Conservation (phyloP, 2,797 vertebrate species). For the Falco concolor region DNA sequence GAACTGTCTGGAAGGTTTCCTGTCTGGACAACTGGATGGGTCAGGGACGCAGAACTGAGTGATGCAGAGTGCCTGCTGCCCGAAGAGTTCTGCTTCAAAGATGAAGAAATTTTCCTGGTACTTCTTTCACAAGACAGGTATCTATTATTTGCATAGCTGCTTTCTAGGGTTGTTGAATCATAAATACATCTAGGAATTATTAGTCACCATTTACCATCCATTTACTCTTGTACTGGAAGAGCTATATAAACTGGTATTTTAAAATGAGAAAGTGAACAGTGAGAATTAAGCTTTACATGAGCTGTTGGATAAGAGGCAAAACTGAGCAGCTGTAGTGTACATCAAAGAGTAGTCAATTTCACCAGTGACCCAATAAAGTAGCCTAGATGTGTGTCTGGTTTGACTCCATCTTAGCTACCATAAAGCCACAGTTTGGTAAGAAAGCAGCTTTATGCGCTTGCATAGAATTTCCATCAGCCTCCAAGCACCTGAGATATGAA, state of each 20-base stretch:
- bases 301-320: not conserved
- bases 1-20: not conserved
- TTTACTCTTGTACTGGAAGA: not conserved
- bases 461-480: not conserved
- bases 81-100: not conserved
- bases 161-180: not conserved
- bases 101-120: not conserved
- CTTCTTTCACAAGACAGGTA: not conserved
- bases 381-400: not conserved
- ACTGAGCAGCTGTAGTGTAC: not conserved
- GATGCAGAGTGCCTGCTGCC: not conserved
- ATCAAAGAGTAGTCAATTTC: not conserved
- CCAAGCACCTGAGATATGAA: not conserved
- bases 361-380: not conserved
- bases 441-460: not conserved
- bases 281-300: not conserved
- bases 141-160: not conserved
- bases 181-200: not conserved
- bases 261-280: not conserved
- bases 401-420: not conserved
- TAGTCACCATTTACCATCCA: not conserved
- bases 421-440: not conserved
- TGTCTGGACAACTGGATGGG: not conserved
- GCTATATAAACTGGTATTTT: not conserved
- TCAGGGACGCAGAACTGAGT: not conserved